A percentile compares a stretch with the other conserved stretches of the same genome.
Evolutionary conservation across 2,888 invertebrate species (phyloP).

Genomic region (Dusona sp.): DNA sequence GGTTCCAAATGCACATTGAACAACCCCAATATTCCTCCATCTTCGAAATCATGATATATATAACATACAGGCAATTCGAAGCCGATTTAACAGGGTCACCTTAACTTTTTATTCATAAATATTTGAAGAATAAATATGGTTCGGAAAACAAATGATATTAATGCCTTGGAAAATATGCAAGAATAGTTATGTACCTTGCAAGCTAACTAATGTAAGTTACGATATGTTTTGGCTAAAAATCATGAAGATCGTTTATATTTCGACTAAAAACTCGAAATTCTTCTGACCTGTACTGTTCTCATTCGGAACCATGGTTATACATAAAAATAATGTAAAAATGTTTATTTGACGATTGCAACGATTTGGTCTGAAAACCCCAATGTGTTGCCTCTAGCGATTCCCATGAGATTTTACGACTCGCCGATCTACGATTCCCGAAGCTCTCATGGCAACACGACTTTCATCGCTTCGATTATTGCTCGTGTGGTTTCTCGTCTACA

Average conservation of each 20-base stretch:
- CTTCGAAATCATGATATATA: conserved; percentile 21
- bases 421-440: conserved; percentile 56
- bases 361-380: neutral
- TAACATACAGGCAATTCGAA: conserved; percentile 19
- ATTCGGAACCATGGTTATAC: neutral
- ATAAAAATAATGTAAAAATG: neutral
- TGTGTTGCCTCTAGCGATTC: conserved; percentile 43
- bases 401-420: conserved; percentile 65
- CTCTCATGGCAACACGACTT: conserved; percentile 46
- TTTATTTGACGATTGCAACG: neutral
- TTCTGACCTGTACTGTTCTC: neutral
- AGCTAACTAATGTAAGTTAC: neutral
- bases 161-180: neutral
- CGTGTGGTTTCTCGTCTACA: conserved; percentile 21
- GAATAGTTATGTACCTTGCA: neutral
- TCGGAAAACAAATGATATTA: neutral
- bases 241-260: neutral
- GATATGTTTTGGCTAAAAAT: neutral
- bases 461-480: conserved; percentile 63
- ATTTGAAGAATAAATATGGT: neutral
- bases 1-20: conserved; percentile 47
- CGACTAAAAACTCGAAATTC: neutral
- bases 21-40: conserved; percentile 49
- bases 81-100: neutral
- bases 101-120: neutral